Conservation (phyloP, 2,113 vertebrate species). For the Antechinus flavipes region DNA sequence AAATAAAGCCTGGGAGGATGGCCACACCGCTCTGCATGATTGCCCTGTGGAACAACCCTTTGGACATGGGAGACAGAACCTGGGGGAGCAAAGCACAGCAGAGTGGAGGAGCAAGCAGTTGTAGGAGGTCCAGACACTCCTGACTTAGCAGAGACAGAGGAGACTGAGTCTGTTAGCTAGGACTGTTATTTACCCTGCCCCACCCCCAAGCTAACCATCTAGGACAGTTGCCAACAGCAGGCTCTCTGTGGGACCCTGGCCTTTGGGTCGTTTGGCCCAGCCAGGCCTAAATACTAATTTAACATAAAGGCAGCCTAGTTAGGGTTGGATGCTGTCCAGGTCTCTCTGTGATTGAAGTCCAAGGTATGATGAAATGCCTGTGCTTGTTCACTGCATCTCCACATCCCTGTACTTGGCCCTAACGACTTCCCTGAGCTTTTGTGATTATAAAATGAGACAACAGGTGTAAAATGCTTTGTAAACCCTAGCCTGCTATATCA, state of each 20-base stretch:
- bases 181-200: not conserved
- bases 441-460: not conserved
- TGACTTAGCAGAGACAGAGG: not conserved
- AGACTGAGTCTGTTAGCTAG: not conserved
- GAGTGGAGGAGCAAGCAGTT: not conserved
- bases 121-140: not conserved
- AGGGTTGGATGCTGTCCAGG: not conserved
- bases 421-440: not conserved
- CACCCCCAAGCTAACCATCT: not conserved
- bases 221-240: not conserved
- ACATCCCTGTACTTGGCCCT: not conserved
- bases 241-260: not conserved
- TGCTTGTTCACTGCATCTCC: not conserved
- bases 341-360: not conserved
- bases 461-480: not conserved
- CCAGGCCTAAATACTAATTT: not conserved
- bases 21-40: slow-evolving; percentile 88
- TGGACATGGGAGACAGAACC: slow-evolving; percentile 86
- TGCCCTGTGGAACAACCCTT: slow-evolving; percentile 86
- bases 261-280: not conserved
- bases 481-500: not conserved
- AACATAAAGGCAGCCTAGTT: not conserved
- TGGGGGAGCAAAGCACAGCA: slow-evolving; percentile 46
- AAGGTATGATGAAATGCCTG: not conserved
- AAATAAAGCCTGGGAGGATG: slow-evolving; percentile 67